A percentile compares a stretch with the other conserved stretches of the same genome.
phyloP scores from a whole-genome alignment of 35 echinoderm and acorn worm genomes.

The Anneissia japonica region DNA sequence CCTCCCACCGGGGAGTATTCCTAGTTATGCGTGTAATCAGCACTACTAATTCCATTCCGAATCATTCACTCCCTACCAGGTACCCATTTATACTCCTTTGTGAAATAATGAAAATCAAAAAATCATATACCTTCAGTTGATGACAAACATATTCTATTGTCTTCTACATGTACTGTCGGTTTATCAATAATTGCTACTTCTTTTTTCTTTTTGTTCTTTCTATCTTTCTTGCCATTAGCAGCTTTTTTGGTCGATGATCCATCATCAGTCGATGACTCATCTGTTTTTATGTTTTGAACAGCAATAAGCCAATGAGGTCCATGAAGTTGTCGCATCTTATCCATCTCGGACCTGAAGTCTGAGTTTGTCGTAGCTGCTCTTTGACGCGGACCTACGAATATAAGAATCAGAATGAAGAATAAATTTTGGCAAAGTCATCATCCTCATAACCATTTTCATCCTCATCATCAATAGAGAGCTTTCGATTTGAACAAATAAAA shows the following conservation, averaged over 20 bases:
- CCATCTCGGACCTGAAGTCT: constrained; percentile 23
- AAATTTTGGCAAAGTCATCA: too few species aligned
- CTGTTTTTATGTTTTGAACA: constrained; percentile 50
- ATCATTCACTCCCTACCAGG: too few species aligned
- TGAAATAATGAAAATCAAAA: not conserved
- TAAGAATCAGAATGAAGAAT: too few species aligned
- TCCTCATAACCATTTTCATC: too few species aligned
- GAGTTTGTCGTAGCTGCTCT: not conserved
- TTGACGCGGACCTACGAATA: too few species aligned
- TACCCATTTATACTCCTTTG: too few species aligned
- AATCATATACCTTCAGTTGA: not conserved
- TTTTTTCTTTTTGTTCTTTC: not conserved
- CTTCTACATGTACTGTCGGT: not conserved
- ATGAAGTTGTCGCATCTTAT: constrained; percentile 65
- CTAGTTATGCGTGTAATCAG: too few species aligned
- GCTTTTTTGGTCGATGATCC: not conserved
- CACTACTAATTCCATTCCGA: too few species aligned
- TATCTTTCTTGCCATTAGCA: not conserved
- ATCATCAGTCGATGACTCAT: not conserved
- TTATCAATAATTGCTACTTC: not conserved
- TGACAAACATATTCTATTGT: not conserved
- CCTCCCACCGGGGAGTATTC: too few species aligned
- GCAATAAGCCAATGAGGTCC: constrained; percentile 76
- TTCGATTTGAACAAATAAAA: too few species aligned
- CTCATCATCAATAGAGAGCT: too few species aligned